A percentile compares a stretch with the other conserved stretches of the same genome.
Conservation (phyloP, 1,140 invertebrate species). For the Oncopeltus fasciatus region DNA sequence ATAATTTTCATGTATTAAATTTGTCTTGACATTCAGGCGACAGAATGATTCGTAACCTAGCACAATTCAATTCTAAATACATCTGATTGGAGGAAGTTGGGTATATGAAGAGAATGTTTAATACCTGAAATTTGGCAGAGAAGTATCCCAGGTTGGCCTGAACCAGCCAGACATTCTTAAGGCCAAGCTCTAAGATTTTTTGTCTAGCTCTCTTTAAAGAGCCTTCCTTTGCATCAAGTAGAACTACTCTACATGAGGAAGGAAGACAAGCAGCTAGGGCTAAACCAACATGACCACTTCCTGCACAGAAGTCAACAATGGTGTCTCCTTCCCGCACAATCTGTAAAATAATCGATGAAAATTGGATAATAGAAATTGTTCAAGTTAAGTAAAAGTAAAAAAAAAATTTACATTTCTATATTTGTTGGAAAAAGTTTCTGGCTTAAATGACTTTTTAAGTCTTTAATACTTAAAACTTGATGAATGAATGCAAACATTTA, state of each 20-base stretch:
- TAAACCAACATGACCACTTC: conserved; percentile 83
- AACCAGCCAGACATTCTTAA: conserved; percentile 65
- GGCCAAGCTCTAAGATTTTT: conserved; percentile 47
- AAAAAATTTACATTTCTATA: no score
- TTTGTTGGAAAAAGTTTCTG: background rate
- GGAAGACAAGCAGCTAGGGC: conserved; percentile 67
- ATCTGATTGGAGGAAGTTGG: no score
- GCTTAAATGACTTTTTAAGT: background rate
- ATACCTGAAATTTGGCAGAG: conserved; percentile 42
- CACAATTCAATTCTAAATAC: no score
- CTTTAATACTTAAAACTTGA: background rate
- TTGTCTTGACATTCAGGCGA: no score
- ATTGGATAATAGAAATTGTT: no score
- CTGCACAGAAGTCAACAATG: conserved; percentile 90
- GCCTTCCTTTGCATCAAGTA: conserved; percentile 87
- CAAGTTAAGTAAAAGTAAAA: no score
- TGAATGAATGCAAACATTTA: no score
- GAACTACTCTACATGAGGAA: conserved; percentile 56
- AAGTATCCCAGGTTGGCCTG: conserved; percentile 82
- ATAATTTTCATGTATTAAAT: no score
- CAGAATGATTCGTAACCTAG: no score
- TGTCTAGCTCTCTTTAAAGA: conserved; percentile 60
- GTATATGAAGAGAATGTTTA: no score
- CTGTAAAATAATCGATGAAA: no score
- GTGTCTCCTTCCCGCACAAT: conserved; percentile 29